A percentile compares a stretch with the other conserved stretches of the same genome.
Evolutionary conservation across 2,113 vertebrate species (phyloP).

Genomic region (Zapus hudsonius): DNA sequence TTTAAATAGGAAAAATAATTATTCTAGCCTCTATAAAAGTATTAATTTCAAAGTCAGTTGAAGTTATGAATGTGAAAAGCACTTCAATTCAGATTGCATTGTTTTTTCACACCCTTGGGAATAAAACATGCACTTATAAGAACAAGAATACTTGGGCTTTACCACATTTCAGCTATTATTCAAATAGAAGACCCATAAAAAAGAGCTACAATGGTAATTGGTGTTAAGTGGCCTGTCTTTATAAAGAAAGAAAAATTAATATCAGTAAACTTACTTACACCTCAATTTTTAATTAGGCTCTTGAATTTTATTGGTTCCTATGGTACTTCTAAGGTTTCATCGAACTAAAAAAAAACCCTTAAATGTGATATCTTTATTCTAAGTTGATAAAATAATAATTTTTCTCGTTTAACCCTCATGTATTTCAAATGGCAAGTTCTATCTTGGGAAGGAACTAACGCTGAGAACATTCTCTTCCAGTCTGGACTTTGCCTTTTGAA

Average conservation of each 20-base stretch:
- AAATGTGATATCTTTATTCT: background rate
- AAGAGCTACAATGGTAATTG: background rate
- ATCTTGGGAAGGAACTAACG: background rate
- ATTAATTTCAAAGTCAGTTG: background rate
- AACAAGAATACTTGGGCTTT: background rate
- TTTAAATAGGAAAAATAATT: constrained; percentile 25
- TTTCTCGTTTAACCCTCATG: background rate
- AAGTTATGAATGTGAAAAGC: background rate
- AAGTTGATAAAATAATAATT: background rate
- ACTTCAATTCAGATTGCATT: background rate
- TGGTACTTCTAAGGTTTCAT: background rate
- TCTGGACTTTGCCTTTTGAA: background rate
- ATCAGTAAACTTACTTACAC: background rate
- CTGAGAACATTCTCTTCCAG: background rate
- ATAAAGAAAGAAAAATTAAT: background rate
- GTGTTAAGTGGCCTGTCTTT: background rate
- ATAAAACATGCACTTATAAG: background rate
- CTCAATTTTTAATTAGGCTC: background rate
- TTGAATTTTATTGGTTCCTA: background rate
- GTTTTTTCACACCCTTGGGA: background rate
- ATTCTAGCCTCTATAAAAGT: background rate
- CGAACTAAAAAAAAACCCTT: background rate
- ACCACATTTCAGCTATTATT: background rate
- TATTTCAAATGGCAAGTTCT: background rate
- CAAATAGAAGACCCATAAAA: background rate